Evolutionary conservation across 2,113 vertebrate species (phyloP).

Genomic region (Odobenus rosmarus): DNA sequence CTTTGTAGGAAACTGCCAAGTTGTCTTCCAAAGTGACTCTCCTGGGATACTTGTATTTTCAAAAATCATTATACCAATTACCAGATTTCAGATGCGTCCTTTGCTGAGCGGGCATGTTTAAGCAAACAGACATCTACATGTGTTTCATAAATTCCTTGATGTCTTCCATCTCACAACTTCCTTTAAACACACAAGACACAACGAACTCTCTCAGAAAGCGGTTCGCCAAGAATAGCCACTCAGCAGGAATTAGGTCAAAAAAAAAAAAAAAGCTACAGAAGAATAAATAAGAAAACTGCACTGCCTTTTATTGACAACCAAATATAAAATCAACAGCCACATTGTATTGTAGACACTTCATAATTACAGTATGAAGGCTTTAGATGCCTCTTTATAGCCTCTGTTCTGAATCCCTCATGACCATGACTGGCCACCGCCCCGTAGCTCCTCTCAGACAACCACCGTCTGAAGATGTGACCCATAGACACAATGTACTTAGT

Average conservation of each 20-base stretch:
- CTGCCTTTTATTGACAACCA: conserved; percentile 14
- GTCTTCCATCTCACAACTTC: neutral
- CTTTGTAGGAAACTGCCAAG: neutral
- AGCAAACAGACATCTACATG: neutral
- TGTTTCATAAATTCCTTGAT: neutral
- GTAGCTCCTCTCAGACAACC: neutral
- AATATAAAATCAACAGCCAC: conserved; percentile 23
- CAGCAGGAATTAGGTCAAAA: neutral
- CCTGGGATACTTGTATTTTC: conserved; percentile 4
- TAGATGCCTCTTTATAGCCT: neutral
- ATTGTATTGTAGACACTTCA: neutral
- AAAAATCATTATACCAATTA: neutral
- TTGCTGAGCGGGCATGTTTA: neutral
- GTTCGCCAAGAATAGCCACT: neutral
- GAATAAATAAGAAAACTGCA: neutral
- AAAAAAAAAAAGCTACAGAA: neutral
- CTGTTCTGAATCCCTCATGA: neutral
- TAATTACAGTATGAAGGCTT: neutral
- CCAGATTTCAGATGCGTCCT: neutral
- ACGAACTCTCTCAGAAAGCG: neutral
- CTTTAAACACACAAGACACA: neutral
- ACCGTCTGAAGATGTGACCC: neutral
- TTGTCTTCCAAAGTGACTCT: neutral
- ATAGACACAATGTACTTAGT: neutral
- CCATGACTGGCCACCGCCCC: neutral